Evolutionary conservation across 2,797 vertebrate species (phyloP).

Genomic region (Hippopotamyrus pictus): DNA sequence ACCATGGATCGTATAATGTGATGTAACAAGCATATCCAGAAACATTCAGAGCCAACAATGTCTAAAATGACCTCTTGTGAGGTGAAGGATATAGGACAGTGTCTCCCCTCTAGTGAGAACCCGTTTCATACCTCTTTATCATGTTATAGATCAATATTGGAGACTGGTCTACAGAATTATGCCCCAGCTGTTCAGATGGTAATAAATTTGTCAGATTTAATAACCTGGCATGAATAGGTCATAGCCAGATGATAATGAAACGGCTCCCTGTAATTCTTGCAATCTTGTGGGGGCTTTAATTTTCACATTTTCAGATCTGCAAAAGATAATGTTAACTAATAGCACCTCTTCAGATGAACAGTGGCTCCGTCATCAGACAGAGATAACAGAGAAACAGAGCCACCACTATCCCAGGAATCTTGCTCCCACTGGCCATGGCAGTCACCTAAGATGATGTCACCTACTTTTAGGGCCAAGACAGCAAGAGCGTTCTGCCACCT

Average conservation of each 20-base stretch:
- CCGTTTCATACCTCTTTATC: neutral
- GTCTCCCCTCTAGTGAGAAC: constrained; percentile 22
- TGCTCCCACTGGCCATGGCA: neutral
- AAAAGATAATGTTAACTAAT: neutral
- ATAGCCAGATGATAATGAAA: neutral
- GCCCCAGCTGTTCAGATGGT: neutral
- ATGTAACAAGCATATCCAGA: constrained; percentile 9
- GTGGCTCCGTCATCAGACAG: neutral
- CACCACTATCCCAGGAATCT: neutral
- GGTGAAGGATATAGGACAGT: constrained; percentile 25
- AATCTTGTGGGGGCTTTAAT: neutral
- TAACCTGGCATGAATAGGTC: neutral
- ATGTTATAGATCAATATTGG: neutral
- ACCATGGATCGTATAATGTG: neutral
- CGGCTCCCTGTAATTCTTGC: neutral
- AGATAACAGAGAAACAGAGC: neutral
- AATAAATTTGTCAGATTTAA: constrained; percentile 6
- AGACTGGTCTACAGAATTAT: constrained; percentile 10
- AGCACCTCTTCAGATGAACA: neutral
- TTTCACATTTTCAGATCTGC: neutral
- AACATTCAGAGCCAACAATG: constrained; percentile 31
- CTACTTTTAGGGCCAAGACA: constrained; percentile 5
- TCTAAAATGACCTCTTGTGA: constrained; percentile 9
- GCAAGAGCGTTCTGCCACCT: neutral
- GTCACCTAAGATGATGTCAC: constrained; percentile 5